These are phyloP conservation scores for Nyctereutes procyonoides DNA, from an alignment of 2,113 vertebrate species.

Conservation along the genomic window DNA sequence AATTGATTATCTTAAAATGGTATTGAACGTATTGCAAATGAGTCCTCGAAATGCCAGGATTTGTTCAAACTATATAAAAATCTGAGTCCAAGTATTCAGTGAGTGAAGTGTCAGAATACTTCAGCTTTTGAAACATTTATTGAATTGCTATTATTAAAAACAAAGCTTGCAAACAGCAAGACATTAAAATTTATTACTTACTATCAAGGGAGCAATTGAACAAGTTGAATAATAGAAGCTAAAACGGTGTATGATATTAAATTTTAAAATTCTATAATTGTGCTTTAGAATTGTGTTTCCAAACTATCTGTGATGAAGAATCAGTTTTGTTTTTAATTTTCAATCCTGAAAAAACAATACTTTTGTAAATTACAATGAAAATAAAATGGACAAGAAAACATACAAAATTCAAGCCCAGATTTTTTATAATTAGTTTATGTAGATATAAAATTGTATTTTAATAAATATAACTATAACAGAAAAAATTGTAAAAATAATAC, in stretches of 20 bases:
- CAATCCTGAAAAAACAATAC: slow-evolving; percentile 9
- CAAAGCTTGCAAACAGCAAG: slow-evolving; percentile 48
- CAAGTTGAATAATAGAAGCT: slow-evolving; percentile 9
- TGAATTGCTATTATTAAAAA: slow-evolving; percentile 57
- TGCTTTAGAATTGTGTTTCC: background rate
- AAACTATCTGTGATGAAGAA: background rate
- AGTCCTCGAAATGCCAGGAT: slow-evolving; percentile 56
- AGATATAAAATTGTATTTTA: background rate
- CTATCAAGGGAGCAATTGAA: slow-evolving; percentile 20
- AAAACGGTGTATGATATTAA: background rate
- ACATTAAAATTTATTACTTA: slow-evolving; percentile 18
- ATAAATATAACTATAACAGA: background rate
- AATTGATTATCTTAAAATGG: slow-evolving; percentile 9
- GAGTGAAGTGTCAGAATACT: background rate
- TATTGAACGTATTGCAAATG: slow-evolving; percentile 43
- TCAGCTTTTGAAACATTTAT: slow-evolving; percentile 32
- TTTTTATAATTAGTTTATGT: background rate
- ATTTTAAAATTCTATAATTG: slow-evolving; percentile 29
- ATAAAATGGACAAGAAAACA: slow-evolving; percentile 21
- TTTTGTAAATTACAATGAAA: background rate
- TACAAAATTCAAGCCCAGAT: background rate
- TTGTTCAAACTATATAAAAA: slow-evolving; percentile 53
- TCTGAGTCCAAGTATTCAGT: background rate
- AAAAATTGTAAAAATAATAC: background rate
- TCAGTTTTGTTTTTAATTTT: background rate